phyloP scores from a whole-genome alignment of 1,140 invertebrate genomes.

The Coenobita brevimanus region DNA sequence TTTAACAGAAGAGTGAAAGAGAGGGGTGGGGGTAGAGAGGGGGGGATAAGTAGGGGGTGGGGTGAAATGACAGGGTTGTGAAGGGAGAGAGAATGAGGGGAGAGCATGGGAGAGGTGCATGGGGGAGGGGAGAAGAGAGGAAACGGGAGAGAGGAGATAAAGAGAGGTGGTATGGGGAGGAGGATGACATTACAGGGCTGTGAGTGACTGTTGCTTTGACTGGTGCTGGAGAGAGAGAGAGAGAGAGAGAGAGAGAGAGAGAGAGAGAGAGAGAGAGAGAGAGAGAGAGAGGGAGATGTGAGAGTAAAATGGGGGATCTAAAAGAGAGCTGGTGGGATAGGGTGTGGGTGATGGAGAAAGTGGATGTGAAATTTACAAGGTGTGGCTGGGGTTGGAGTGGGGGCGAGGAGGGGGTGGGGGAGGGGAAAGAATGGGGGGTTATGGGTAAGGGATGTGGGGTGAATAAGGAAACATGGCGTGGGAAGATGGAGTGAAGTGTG shows the following conservation, averaged over 20 bases:
- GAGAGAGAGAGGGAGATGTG: not conserved
- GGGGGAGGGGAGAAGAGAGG: not conserved
- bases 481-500: not conserved
- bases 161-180: not conserved
- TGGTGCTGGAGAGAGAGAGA: not conserved
- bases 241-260: not conserved
- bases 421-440: not conserved
- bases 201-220: not conserved
- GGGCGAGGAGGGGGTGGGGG: not conserved
- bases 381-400: not conserved
- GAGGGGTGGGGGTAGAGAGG: not conserved
- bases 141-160: not conserved
- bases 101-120: not conserved
- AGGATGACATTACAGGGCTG: not conserved
- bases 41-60: not conserved
- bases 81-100: not conserved
- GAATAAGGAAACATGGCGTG: not conserved
- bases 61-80: not conserved
- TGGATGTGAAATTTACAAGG: not conserved
- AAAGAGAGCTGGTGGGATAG: not conserved
- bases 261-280: not conserved
- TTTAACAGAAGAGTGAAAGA: no score
- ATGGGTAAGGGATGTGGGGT: not conserved
- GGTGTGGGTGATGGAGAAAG: not conserved
- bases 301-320: not conserved